These are phyloP conservation scores for Peromyscus leucopus DNA, from an alignment of 2,113 vertebrate genomes.

Conservation along the genomic window DNA sequence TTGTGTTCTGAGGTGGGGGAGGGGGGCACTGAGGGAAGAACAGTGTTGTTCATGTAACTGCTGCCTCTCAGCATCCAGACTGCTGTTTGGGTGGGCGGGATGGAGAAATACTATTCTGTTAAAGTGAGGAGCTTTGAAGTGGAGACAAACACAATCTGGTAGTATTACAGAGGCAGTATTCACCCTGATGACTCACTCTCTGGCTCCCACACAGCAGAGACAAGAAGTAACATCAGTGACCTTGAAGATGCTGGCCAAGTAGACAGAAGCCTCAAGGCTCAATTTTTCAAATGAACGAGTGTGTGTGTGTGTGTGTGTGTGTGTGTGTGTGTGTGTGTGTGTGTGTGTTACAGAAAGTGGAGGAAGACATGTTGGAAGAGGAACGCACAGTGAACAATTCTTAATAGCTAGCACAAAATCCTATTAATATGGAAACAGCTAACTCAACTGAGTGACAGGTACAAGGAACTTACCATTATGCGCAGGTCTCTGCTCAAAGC, in stretches of 20 bases:
- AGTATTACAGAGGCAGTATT: slow-evolving; percentile 81
- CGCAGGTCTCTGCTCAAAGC: slow-evolving; percentile 43
- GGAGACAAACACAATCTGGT: slow-evolving; percentile 84
- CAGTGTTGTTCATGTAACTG: slow-evolving; percentile 32
- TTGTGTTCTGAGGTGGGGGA: background rate
- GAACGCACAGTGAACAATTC: slow-evolving; percentile 27
- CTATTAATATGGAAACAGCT: slow-evolving; percentile 55
- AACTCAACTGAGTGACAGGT: slow-evolving; percentile 65
- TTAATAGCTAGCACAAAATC: slow-evolving; percentile 18
- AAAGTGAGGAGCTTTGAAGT: slow-evolving; percentile 80
- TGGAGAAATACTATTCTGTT: slow-evolving; percentile 81
- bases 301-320: background rate
- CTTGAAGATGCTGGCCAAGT: slow-evolving; percentile 78
- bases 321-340: background rate
- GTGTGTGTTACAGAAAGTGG: background rate
- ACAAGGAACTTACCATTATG: slow-evolving; percentile 41
- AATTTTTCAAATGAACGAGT: slow-evolving; percentile 49
- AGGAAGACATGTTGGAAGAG: background rate
- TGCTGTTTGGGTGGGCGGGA: slow-evolving; percentile 79
- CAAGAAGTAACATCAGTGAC: slow-evolving; percentile 77
- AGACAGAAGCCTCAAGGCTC: slow-evolving; percentile 47
- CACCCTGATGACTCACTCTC: slow-evolving; percentile 80
- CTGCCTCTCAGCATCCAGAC: slow-evolving; percentile 68
- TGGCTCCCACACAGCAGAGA: slow-evolving; percentile 76
- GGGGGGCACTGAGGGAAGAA: background rate